Conservation (phyloP, 2,797 vertebrate genomes). For the Picus viridis region DNA sequence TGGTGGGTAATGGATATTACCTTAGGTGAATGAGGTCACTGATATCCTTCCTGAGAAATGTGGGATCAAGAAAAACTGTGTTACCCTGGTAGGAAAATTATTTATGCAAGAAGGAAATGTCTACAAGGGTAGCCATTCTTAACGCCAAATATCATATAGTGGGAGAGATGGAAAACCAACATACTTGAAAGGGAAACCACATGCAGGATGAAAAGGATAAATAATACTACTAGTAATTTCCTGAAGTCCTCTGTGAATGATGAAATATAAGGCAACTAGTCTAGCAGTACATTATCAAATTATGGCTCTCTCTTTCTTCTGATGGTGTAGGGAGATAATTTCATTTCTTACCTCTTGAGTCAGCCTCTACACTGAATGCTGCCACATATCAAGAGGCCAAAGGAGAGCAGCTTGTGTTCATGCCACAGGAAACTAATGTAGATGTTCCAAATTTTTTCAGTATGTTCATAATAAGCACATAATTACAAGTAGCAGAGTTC, state of each 20-base stretch:
- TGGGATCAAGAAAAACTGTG: accelerated
- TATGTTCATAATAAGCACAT: background rate
- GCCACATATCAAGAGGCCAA: background rate
- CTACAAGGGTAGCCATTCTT: background rate
- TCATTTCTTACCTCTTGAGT: constrained; percentile 3
- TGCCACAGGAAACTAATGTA: background rate
- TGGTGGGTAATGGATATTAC: background rate
- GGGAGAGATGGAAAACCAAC: background rate
- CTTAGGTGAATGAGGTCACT: background rate
- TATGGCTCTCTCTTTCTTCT: background rate
- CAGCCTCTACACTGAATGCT: background rate
- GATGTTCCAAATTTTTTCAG: background rate
- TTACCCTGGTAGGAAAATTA: background rate
- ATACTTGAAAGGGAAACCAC: background rate
- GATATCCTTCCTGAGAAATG: background rate
- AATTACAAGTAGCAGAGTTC: background rate
- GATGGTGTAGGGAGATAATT: background rate
- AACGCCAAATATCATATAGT: background rate
- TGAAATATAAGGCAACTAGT: background rate
- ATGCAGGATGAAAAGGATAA: background rate
- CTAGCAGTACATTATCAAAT: background rate
- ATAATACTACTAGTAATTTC: background rate
- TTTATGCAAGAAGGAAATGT: background rate
- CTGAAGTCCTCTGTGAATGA: background rate
- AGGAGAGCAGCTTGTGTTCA: background rate